These are phyloP conservation scores for Capreolus pygargus DNA, from an alignment of 2,113 vertebrate species.

Conservation along the genomic window DNA sequence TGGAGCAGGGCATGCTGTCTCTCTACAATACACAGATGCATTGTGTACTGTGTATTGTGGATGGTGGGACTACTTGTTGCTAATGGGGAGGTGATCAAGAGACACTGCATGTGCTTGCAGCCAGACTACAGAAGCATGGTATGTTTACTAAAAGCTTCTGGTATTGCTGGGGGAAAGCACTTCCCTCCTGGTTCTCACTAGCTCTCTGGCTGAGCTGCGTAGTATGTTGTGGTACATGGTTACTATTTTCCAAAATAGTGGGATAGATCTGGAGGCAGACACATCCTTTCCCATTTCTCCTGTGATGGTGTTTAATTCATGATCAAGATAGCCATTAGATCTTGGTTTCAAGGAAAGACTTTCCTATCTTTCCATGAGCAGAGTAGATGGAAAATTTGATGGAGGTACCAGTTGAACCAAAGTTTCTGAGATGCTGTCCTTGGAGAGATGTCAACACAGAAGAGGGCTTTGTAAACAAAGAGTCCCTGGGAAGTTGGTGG, in stretches of 20 bases:
- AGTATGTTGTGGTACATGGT: neutral
- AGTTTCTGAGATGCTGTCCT: neutral
- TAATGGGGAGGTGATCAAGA: neutral
- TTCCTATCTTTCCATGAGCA: neutral
- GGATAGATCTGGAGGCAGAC: neutral
- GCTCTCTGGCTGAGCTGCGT: neutral
- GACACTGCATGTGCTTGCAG: neutral
- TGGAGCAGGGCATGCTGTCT: neutral
- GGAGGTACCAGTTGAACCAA: neutral
- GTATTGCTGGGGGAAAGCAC: neutral
- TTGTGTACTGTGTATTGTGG: neutral
- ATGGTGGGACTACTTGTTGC: fast-evolving
- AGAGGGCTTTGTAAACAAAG: neutral
- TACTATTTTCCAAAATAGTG: neutral
- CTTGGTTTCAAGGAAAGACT: neutral
- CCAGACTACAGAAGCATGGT: neutral
- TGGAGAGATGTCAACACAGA: neutral
- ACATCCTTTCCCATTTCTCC: neutral
- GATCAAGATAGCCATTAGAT: neutral
- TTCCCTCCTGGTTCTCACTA: neutral
- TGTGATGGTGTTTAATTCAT: neutral
- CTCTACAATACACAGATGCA: neutral
- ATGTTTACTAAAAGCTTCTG: neutral
- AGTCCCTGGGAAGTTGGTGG: neutral
- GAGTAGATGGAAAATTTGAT: neutral